Evolutionary conservation across 2,888 invertebrate genomes (phyloP).

Genomic region (Metopia argyrocephala): DNA sequence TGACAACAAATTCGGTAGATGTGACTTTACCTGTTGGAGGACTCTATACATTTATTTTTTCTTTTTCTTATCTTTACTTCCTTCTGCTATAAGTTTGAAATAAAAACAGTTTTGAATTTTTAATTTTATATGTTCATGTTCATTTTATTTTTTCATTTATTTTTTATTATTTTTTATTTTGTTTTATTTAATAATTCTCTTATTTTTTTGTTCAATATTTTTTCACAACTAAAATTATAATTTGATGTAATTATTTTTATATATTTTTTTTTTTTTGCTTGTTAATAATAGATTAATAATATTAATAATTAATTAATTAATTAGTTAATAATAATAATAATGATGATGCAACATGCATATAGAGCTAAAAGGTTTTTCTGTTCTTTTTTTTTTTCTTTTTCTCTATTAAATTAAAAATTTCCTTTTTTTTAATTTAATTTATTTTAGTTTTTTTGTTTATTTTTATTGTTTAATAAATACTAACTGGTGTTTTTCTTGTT

Average conservation of each 20-base stretch:
- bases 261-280: constrained; percentile 18
- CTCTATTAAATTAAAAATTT: constrained; percentile 46
- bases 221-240: constrained; percentile 60
- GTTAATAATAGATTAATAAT: background rate
- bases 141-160: constrained; percentile 17
- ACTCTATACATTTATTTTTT: no score
- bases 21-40: no score
- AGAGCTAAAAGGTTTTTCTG: constrained; percentile 57
- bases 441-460: constrained; percentile 4
- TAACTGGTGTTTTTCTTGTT: constrained; percentile 59
- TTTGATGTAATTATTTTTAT: constrained; percentile 39
- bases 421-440: constrained; percentile 23
- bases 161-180: constrained; percentile 28
- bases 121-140: background rate
- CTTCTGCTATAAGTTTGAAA: no score
- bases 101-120: no score
- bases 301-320: constrained; percentile 26
- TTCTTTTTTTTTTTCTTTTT: constrained; percentile 27
- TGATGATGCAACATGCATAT: constrained; percentile 60
- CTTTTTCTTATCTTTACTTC: no score
- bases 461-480: constrained; percentile 47
- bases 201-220: constrained; percentile 46
- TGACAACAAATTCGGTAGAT: no score
- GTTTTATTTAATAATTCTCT: constrained; percentile 14
- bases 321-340: constrained; percentile 33